Evolutionary conservation across 2,113 vertebrate genomes (phyloP).

Genomic region (Ranitomeya imitator): DNA sequence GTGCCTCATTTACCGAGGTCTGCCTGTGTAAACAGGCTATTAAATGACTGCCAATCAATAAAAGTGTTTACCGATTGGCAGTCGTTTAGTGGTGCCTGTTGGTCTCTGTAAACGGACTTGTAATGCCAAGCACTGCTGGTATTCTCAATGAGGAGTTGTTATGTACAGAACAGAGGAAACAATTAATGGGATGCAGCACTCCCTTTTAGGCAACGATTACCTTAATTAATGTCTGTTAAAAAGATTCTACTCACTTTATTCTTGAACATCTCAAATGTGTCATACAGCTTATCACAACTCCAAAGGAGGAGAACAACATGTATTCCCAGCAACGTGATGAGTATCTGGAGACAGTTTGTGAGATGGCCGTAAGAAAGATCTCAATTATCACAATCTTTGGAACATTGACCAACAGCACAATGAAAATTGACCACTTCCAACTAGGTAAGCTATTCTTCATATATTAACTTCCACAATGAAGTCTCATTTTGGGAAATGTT

Average conservation of each 20-base stretch:
- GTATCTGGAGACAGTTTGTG: constrained; percentile 96
- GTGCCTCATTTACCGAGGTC: too few relatives aligned
- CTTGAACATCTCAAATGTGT: not conserved
- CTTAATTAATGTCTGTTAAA: not conserved
- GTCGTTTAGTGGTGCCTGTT: too few relatives aligned
- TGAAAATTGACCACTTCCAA: constrained; percentile 99
- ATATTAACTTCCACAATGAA: not conserved
- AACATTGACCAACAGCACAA: constrained; percentile 89
- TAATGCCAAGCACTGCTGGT: too few relatives aligned
- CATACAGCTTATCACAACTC: constrained; percentile 88
- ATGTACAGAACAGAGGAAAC: too few relatives aligned
- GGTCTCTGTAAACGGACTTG: too few relatives aligned
- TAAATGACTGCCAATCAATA: too few relatives aligned
- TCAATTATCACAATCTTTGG: constrained; percentile 95
- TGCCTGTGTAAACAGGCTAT: too few relatives aligned
- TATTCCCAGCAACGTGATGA: constrained; percentile 93
- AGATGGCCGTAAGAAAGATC: constrained; percentile 95
- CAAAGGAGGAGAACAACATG: constrained; percentile 85
- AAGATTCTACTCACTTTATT: not conserved
- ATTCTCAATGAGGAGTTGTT: too few relatives aligned
- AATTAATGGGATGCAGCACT: too few relatives aligned
- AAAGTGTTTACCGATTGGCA: too few relatives aligned
- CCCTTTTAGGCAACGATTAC: not conserved
- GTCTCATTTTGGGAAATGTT: not conserved
- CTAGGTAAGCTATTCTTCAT: constrained; percentile 76